A percentile compares a stretch with the other conserved stretches of the same genome.
Conservation (phyloP, 2,113 vertebrate species). For the Mohoua ochrocephala region DNA sequence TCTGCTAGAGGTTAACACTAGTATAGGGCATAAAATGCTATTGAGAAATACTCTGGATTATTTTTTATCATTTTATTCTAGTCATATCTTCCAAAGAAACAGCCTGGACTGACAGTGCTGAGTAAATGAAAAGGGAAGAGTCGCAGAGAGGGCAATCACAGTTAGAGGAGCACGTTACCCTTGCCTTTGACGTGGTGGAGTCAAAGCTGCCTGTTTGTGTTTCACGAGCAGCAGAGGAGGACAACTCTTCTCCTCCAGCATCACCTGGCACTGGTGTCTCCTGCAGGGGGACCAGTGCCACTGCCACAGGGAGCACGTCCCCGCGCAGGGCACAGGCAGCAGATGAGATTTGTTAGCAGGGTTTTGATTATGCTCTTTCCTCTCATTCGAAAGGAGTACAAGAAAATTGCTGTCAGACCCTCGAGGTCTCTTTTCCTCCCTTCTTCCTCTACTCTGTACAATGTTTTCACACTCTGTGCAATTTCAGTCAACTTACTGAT, state of each 20-base stretch:
- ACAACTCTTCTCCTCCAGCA: not conserved
- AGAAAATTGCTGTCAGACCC: not conserved
- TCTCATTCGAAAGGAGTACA: not conserved
- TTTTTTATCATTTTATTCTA: not conserved
- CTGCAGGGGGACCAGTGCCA: not conserved
- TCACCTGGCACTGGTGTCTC: rapidly evolving
- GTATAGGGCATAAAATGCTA: not conserved
- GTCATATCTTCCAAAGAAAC: not conserved
- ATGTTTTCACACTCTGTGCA: not conserved
- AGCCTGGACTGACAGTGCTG: not conserved
- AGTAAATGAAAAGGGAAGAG: not conserved
- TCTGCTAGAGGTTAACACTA: not conserved
- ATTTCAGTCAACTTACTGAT: not conserved
- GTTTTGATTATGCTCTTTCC: not conserved
- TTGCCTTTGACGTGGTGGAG: not conserved
- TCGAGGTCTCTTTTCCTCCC: not conserved
- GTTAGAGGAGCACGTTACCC: not conserved
- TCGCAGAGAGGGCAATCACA: not conserved
- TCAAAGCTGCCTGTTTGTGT: not conserved
- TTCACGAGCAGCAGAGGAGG: rapidly evolving
- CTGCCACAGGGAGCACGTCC: rapidly evolving
- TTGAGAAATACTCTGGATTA: not conserved
- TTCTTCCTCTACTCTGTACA: not conserved
- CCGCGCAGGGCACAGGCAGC: not conserved
- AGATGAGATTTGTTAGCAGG: not conserved